Conservation (phyloP, 2,113 vertebrate genomes). For the Oreotrochilus melanogaster region DNA sequence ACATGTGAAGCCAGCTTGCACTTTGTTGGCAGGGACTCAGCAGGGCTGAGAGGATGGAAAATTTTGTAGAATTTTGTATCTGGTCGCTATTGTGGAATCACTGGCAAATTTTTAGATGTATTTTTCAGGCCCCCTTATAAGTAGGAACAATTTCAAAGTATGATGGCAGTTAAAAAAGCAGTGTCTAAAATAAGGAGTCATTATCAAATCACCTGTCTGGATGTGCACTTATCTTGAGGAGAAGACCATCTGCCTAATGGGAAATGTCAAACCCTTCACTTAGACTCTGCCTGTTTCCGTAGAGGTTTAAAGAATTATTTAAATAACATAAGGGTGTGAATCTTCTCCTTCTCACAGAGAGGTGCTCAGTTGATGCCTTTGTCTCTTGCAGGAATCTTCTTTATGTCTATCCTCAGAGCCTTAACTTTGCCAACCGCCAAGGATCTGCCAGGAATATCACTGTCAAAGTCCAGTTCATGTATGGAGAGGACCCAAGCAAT, state of each 20-base stretch:
- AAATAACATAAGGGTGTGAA: neutral
- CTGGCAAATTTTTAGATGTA: neutral
- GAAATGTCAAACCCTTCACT: neutral
- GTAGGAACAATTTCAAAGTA: neutral
- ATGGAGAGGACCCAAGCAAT: slow-evolving; percentile 93
- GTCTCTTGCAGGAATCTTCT: slow-evolving; percentile 90
- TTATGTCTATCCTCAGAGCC: slow-evolving; percentile 95
- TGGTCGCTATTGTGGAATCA: neutral
- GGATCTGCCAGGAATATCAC: slow-evolving; percentile 98
- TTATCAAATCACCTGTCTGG: neutral
- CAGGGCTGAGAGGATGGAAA: neutral
- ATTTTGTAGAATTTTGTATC: neutral
- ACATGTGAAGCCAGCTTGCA: neutral
- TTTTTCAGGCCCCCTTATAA: neutral
- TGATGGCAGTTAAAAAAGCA: neutral
- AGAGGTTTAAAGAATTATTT: neutral
- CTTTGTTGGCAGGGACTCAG: neutral
- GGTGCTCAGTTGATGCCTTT: neutral
- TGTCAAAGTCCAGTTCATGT: slow-evolving; percentile 99
- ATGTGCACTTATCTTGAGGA: neutral
- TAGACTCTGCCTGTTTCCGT: neutral
- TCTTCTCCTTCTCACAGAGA: neutral
- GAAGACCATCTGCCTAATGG: neutral
- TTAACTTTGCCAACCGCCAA: slow-evolving; percentile 98
- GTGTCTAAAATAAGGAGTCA: neutral